These are phyloP conservation scores for Ciconia boyciana DNA, from an alignment of 2,113 vertebrate genomes.

Conservation along the genomic window DNA sequence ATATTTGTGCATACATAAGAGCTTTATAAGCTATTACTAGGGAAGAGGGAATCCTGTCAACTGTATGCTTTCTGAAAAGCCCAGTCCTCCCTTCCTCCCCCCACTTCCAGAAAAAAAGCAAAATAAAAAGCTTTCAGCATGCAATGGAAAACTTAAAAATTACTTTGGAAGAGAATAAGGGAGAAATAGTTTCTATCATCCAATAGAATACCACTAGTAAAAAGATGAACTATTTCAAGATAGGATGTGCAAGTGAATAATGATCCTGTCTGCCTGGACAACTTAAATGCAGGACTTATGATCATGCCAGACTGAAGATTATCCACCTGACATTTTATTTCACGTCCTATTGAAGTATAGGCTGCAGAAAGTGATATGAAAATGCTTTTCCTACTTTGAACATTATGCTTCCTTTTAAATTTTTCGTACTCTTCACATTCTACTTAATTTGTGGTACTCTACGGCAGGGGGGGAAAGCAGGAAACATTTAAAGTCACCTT, in stretches of 20 bases:
- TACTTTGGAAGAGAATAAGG: slow-evolving; percentile 45
- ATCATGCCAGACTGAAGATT: slow-evolving; percentile 11
- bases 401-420: neutral
- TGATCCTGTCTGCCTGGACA: slow-evolving; percentile 37
- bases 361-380: neutral
- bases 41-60: slow-evolving; percentile 70
- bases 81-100: slow-evolving; percentile 39
- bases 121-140: slow-evolving; percentile 59
- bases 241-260: slow-evolving; percentile 52
- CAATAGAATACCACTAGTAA: slow-evolving; percentile 33
- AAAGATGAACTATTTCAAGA: slow-evolving; percentile 49
- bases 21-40: slow-evolving; percentile 66
- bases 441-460: neutral
- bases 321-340: slow-evolving; percentile 8
- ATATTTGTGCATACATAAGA: slow-evolving; percentile 76
- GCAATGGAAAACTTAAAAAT: slow-evolving; percentile 62
- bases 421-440: neutral
- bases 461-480: neutral
- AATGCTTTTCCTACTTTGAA: slow-evolving; percentile 26
- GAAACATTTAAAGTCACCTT: neutral
- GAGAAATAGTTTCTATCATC: slow-evolving; percentile 49
- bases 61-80: slow-evolving; percentile 63
- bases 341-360: neutral
- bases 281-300: neutral
- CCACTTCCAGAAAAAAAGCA: slow-evolving; percentile 1